Evolutionary conservation across 64 coral and sea anemone genomes (phyloP).

Genomic region (Stichodactyla mertensii): DNA sequence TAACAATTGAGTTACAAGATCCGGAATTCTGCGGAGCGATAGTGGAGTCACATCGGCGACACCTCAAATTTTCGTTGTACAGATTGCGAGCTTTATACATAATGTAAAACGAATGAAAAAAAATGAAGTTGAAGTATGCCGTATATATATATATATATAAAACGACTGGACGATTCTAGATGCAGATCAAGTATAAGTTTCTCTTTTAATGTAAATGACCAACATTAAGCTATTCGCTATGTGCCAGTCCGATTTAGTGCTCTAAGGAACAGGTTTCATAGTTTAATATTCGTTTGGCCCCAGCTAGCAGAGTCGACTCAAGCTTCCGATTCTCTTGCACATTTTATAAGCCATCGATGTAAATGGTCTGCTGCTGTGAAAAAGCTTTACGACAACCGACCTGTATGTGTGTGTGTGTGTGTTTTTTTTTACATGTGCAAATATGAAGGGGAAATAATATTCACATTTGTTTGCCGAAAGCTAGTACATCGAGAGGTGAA

Average conservation of each 20-base stretch:
- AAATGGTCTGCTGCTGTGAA: neutral
- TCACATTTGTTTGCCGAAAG: neutral
- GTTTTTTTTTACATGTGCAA: neutral
- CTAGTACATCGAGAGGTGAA: neutral
- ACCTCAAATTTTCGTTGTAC: neutral
- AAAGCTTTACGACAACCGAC: neutral
- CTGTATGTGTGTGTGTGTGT: no score
- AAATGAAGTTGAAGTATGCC: neutral
- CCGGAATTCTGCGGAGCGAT: neutral
- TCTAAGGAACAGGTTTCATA: neutral
- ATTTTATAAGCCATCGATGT: neutral
- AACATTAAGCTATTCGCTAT: neutral
- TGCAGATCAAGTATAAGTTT: neutral
- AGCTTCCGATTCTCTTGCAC: neutral
- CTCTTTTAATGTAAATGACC: constrained; percentile 2
- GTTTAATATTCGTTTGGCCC: neutral
- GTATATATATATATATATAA: no score
- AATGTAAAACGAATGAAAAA: neutral
- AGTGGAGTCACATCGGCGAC: neutral
- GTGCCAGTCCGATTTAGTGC: neutral
- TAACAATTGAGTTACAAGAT: neutral
- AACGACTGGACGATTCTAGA: neutral
- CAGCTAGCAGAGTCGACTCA: neutral
- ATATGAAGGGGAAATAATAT: neutral
- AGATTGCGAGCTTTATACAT: neutral